Evolutionary conservation across 2,113 vertebrate genomes (phyloP).

Genomic region (Bostrychus sinensis): DNA sequence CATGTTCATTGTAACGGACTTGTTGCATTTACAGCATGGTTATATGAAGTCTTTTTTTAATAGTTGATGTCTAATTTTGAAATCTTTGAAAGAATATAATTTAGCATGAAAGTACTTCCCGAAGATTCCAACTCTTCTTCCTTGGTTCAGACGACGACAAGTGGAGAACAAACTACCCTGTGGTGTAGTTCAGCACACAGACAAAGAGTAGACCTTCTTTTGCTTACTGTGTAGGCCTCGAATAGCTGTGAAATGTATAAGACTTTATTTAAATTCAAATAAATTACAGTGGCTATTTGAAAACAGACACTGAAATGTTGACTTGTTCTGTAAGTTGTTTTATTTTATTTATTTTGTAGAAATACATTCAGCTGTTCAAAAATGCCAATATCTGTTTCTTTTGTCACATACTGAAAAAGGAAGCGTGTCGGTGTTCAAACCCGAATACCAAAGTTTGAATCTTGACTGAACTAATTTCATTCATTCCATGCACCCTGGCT

Average conservation of each 20-base stretch:
- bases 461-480: no score
- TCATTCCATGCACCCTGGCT: no score
- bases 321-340: neutral
- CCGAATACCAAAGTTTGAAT: no score
- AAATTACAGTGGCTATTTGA: conserved; percentile 77
- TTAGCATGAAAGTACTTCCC: conserved; percentile 43
- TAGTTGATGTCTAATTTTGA: conserved; percentile 16
- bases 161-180: conserved; percentile 57
- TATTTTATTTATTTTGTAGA: neutral
- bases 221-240: conserved; percentile 96
- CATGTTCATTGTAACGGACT: conserved; percentile 43
- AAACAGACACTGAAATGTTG: conserved; percentile 63
- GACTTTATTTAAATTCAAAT: conserved; percentile 86
- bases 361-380: neutral
- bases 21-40: conserved; percentile 50
- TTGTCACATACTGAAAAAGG: no score
- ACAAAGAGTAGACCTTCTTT: conserved; percentile 66
- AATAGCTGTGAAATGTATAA: conserved; percentile 88
- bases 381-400: neutral
- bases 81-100: conserved; percentile 31
- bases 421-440: no score
- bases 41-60: conserved; percentile 17
- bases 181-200: conserved; percentile 66
- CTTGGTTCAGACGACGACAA: conserved; percentile 1
- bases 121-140: conserved; percentile 1